A percentile compares a stretch with the other conserved stretches of the same genome.
Evolutionary conservation across 2,888 invertebrate genomes (phyloP).

Genomic region (Macaria notata): DNA sequence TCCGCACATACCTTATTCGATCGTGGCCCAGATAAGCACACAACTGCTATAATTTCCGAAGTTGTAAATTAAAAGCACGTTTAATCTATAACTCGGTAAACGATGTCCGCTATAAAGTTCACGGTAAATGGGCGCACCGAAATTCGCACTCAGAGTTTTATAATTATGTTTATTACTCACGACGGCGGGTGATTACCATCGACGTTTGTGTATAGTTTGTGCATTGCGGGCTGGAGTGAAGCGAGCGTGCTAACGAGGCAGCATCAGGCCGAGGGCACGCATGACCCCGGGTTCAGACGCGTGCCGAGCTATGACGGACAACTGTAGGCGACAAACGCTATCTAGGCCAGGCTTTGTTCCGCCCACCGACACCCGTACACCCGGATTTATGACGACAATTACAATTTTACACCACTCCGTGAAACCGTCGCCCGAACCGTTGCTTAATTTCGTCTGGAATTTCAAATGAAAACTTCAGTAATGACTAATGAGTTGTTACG

Average conservation of each 20-base stretch:
- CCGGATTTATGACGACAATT: conserved; percentile 28
- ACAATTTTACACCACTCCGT: conserved; percentile 29
- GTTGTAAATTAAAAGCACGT: conserved; percentile 18
- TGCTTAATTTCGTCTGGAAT: conserved; percentile 1
- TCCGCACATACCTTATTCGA: conserved; percentile 9
- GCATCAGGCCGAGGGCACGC: conserved; percentile 52
- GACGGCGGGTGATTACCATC: conserved; percentile 40
- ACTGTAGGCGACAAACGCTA: conserved; percentile 55
- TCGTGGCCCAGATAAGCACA: conserved; percentile 8
- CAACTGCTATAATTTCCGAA: conserved; percentile 13
- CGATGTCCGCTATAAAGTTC: conserved; percentile 25
- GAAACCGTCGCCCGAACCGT: conserved; percentile 21
- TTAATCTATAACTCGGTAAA: conserved; percentile 24
- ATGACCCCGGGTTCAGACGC: conserved; percentile 63
- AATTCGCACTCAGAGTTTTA: conserved; percentile 25
- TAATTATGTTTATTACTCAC: conserved; percentile 31
- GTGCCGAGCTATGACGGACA: conserved; percentile 43
- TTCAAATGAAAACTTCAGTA: conserved; percentile 7
- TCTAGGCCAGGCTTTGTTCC: conserved; percentile 40
- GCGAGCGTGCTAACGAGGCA: conserved; percentile 60
- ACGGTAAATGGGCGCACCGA: conserved; percentile 24
- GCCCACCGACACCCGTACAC: conserved; percentile 28
- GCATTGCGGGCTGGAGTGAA: conserved; percentile 48
- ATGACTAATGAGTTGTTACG: conserved; percentile 20
- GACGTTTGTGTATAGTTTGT: conserved; percentile 43